Evolutionary conservation across 2,797 vertebrate species (phyloP).

Genomic region (Urocyon cinereoargenteus): DNA sequence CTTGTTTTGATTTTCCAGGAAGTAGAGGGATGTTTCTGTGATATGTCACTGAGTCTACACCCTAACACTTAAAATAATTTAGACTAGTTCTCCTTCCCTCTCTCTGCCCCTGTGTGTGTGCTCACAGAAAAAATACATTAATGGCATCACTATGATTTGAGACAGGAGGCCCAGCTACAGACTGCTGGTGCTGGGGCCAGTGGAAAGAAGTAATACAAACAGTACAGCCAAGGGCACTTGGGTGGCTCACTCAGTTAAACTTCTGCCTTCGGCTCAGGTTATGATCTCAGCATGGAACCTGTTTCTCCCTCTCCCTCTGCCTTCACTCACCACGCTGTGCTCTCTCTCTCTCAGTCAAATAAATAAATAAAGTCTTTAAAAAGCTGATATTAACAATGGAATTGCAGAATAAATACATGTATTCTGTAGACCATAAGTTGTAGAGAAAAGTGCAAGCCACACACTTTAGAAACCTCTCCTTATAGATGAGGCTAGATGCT

Average conservation of each 20-base stretch:
- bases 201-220: neutral
- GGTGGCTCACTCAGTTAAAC: too few species aligned
- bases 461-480: neutral
- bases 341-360: too few species aligned
- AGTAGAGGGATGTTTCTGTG: neutral
- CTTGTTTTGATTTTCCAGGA: neutral
- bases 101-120: neutral
- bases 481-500: neutral
- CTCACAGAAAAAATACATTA: neutral
- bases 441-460: neutral
- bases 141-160: neutral
- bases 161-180: neutral
- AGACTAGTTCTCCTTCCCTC: neutral
- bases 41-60: neutral
- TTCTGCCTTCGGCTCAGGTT: too few species aligned
- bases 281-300: too few species aligned
- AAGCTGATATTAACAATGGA: neutral
- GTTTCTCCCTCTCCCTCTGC: too few species aligned
- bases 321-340: too few species aligned
- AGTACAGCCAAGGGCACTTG: neutral
- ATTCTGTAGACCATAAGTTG: neutral
- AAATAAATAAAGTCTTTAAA: too few species aligned
- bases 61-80: conserved; percentile 44
- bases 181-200: neutral
- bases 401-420: neutral